Percentiles rank a stretch among this genome's conserved stretches.
These are phyloP conservation scores for Hyposmocoma kahamanoa DNA, from an alignment of 1,140 invertebrate species.

Conservation along the genomic window DNA sequence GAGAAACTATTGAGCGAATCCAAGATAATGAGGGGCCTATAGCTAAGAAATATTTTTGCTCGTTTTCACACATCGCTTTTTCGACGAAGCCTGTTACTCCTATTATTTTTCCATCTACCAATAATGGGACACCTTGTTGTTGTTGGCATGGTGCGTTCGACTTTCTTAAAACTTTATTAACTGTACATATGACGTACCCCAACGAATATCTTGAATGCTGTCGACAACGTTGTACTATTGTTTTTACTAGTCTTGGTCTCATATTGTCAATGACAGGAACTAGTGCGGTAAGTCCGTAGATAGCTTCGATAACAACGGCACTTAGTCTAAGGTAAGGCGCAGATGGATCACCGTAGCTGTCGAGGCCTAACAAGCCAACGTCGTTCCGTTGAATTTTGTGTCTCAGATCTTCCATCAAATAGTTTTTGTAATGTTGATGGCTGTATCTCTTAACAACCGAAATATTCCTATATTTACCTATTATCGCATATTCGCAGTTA, in stretches of 20 bases:
- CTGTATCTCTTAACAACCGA: conserved; percentile 13
- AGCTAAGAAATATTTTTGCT: conserved; percentile 25
- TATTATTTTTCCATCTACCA: conserved; percentile 22
- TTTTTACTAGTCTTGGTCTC: conserved; percentile 9
- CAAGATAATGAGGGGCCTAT: conserved; percentile 24
- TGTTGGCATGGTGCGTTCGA: no score
- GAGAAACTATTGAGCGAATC: no score
- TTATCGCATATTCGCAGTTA: conserved; percentile 21
- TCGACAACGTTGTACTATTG: conserved; percentile 14
- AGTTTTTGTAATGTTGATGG: conserved; percentile 18
- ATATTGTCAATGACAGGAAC: conserved; percentile 12
- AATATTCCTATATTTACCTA: neutral
- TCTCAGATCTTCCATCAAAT: conserved; percentile 2
- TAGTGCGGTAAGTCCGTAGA: conserved; percentile 16
- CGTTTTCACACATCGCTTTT: conserved; percentile 9
- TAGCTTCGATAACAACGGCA: conserved; percentile 12
- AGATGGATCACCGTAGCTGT: neutral
- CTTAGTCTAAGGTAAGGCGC: conserved; percentile 13
- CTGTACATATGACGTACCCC: no score
- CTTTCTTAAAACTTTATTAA: no score
- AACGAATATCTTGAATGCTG: no score
- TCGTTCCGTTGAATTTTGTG: conserved; percentile 4
- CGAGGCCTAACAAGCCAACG: conserved; percentile 10
- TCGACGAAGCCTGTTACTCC: conserved; percentile 19
- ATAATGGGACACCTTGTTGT: conserved; percentile 30